Base-by-base conservation (phyloP, 1,140 invertebrate species). In the Drosophila nigromelanica region DNA sequence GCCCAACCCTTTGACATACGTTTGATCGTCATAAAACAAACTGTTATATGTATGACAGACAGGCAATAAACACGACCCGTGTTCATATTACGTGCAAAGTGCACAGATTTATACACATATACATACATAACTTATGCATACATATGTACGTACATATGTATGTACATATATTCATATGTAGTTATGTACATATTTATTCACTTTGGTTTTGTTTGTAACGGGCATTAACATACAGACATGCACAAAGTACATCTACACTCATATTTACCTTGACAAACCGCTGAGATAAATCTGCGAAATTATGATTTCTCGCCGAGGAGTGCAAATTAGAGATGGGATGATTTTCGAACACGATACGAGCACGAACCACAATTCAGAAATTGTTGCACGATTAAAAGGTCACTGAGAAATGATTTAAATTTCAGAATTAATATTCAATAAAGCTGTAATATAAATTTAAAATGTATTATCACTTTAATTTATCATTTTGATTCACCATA, bases 41-140 rank as follows among this genome's bases (percentile, higher is more conserved):
- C 70, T 73, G 70, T 59, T 60, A 67, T 68, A 58, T 68, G 70
- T 68, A 58, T 68, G 70, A 68, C 70, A 48, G 70, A 68, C 70
- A 42, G 64, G 55, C 56, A 48, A 73, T 73, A 68, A 73, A 73
- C 62, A 61, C 70, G 55, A 60, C 55, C 50, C 33, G 40, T 15
- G 27, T 45, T 73, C 64, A 40, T 68, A 50, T 73, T 73, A 73
- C 63, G 70, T 73, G 70, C 70, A 73, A 73, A 67, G 69, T 72
- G 69, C 69, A 72, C 52, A 60, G 54, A 60, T 68, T 68, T 55
- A 35, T 51, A 40, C 27, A 58, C n/a, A 42, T 12, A 24, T 24
- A 24, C 21, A 43, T 35, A 54, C 50, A 52, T 54, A 64, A 35
- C 18, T 27, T 54, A 24, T 24, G 3, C 21, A 24, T 24, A 24